These are phyloP conservation scores for Halichoeres trimaculatus DNA, from an alignment of 2,113 vertebrate species.

Conservation along the genomic window DNA sequence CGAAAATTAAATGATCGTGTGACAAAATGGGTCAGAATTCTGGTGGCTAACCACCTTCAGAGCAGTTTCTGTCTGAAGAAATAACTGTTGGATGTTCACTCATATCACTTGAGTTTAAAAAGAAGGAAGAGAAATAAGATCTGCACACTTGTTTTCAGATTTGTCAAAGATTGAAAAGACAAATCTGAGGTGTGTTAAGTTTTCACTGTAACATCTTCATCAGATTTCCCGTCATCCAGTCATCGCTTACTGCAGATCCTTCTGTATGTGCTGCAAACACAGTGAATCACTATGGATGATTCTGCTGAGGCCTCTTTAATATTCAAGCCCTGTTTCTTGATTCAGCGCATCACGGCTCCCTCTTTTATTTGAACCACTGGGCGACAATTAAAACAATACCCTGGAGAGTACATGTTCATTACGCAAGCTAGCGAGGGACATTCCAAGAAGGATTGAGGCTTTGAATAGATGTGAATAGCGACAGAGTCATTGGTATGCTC, in stretches of 20 bases:
- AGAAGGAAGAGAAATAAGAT: neutral
- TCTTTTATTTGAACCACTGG: constrained; percentile 32
- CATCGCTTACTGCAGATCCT: constrained; percentile 16
- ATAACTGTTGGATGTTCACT: neutral
- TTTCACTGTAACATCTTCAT: constrained; percentile 2
- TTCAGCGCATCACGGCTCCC: neutral
- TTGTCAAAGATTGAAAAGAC: too few relatives aligned
- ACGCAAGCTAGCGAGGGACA: constrained; percentile 38
- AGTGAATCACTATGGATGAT: neutral
- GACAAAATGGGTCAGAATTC: neutral
- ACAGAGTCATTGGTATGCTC: constrained; percentile 74
- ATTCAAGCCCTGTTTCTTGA: constrained; percentile 7
- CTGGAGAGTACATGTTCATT: constrained; percentile 56
- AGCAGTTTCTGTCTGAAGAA: neutral
- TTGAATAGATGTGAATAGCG: constrained; percentile 66
- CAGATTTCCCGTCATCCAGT: constrained; percentile 1
- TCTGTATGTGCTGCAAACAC: neutral
- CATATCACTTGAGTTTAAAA: neutral
- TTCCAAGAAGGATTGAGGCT: constrained; percentile 63
- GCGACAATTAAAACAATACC: constrained; percentile 63
- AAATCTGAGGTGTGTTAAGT: neutral
- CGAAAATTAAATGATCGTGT: neutral
- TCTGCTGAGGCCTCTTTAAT: constrained; percentile 15
- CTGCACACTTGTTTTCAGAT: too few relatives aligned
- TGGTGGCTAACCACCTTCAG: neutral